Base-by-base conservation (phyloP, 2,113 vertebrate genomes). In the Thymallus thymallus region DNA sequence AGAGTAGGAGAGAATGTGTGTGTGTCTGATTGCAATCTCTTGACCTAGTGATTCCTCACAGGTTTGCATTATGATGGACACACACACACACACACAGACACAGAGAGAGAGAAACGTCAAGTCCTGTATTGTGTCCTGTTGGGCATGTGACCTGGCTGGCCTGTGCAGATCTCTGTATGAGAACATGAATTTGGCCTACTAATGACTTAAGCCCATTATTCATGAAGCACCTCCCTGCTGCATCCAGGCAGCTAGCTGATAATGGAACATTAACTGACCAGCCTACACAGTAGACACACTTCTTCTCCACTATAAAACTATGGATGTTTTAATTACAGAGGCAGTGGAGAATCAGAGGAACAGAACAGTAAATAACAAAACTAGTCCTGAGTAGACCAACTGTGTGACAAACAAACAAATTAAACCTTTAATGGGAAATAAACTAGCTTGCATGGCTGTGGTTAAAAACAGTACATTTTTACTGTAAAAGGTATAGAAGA, bases 241-340 rank as follows among this genome's bases (percentile, higher is more conserved):
- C 35, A 41, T 41, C 35, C 35, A 41, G 74, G 82, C 66, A 45
- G 68, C 73, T 75, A 70, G 61, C 66, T 68, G 72, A 80, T 84
- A 82, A 80, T 84, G 79, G 79, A 84, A 76, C 71, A 74, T 69
- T 72, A 77, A 78, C 81, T 67, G 77, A 82, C 74, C 78, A 65
- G 71, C 61, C 63, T 68, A 71, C 80, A 83, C 80, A 60, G 67
- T 3, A 58, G 23, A 56, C 65, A 48, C 77, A 2, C 79, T 71
- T 66, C 65, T 71, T 75, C 75, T 58, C 68, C 75, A 51, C 68
- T 83, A 75, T 79, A 82, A 80, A 76, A 86, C 69, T 41, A 67
- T 71, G 79, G 77, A 62, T 65, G 77, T 84, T 88, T 78, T 87
- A 86, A 89, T 82, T 85, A 81, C 79, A 84, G 69, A 79, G 69